Evolutionary conservation across 2,797 vertebrate species (phyloP), one percentile per base, ranked within the genome.

Genomic region (Falco berigora): DNA sequence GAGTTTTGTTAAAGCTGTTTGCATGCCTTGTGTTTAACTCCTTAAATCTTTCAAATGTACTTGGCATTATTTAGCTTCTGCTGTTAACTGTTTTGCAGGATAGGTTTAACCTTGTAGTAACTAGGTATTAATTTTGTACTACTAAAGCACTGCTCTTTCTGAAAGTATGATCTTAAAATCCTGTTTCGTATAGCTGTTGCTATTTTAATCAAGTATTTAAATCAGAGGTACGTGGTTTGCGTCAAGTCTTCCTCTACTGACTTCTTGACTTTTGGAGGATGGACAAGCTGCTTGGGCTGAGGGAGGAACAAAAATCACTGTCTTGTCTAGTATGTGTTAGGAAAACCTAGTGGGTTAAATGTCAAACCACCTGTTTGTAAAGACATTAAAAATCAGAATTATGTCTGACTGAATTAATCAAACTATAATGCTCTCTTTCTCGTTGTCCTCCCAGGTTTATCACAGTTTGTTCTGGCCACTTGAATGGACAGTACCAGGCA

Each of bases 391-490:
- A 80, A 40, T 11, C 32, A 52, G 22, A 61, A 34, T 67, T 47
- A 5, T 47, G 6, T 28, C 53, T 77, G 34, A 64, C 36, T 75
- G 28, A 91, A 75, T 64, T n/a, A 8, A 23, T 80, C 6, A 55
- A 44, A 47, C n/a, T 72, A 9, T 59, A 77, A 84, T 32, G 24
- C 2, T 90, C 6, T 52, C 77, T 76, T 77, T 64, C 56, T 80
- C 77, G 23, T 83, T 21, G 22, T 73, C 8, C 40, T 81, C 18
- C 16, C 94, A 99, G 99, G 97, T 99, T 50, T 99, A 97, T 97
- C 99, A 99, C 97, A 99, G 97, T 91, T 96, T 99, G 52, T 99
- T 99, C 95, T 99, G 99, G 99, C 99, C 99, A 32, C 98, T 99
- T 93, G 99, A 99, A 96, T 99, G 98, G 98, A 99, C 99, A 2